Conservation (phyloP, 1,140 invertebrate species). For the Lepidotrigona ventralis region DNA sequence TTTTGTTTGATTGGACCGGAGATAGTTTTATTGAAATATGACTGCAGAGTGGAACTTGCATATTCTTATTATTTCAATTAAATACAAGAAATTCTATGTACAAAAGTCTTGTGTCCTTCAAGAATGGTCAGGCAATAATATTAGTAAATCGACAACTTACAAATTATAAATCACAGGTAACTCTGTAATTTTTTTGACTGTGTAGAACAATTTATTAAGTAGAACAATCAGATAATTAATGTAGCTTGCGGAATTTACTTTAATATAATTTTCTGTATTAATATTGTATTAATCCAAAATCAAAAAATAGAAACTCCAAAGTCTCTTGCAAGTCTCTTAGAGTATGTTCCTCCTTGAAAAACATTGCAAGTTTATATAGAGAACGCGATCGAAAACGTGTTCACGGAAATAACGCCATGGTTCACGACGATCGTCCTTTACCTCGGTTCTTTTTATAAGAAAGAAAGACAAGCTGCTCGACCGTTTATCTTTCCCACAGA, state of each 20-base stretch:
- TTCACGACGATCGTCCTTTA: conserved; percentile 26
- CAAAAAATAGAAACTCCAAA: background rate
- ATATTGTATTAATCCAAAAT: background rate
- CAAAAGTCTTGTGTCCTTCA: no score
- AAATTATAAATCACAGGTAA: no score
- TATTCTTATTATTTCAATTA: no score
- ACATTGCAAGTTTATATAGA: conserved; percentile 4
- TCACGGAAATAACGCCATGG: conserved; percentile 11
- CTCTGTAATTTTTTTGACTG: no score
- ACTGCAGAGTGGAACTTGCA: background rate
- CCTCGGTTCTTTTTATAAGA: conserved; percentile 51
- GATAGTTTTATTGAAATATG: background rate
- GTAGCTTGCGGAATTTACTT: no score
- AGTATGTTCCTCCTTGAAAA: no score
- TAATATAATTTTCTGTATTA: no score
- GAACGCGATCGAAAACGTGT: background rate
- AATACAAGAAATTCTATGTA: no score
- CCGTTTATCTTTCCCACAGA: conserved; percentile 65
- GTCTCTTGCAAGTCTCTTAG: background rate
- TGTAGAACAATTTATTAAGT: no score
- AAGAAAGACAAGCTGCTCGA: conserved; percentile 54
- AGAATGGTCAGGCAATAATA: no score
- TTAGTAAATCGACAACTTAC: no score
- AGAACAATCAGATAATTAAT: background rate
- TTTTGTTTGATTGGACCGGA: background rate